phyloP scores from a whole-genome alignment of 2,113 vertebrate species.

The Callopanchax toddi region DNA sequence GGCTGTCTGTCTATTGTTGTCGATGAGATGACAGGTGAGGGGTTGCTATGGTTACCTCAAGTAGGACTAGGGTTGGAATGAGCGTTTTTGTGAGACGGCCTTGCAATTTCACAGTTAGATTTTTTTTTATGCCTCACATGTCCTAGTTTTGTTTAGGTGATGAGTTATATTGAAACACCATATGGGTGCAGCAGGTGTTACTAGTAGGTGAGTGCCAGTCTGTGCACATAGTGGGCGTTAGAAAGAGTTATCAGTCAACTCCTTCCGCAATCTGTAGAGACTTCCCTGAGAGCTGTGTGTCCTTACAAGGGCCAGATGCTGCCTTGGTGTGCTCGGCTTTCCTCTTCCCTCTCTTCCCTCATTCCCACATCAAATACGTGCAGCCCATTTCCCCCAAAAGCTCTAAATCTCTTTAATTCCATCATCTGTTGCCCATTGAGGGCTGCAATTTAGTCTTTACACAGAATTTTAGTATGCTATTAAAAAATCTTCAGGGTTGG shows the following conservation, averaged over 20 bases:
- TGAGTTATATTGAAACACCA: conserved; percentile 52
- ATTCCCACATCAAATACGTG: conserved; percentile 69
- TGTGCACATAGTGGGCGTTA: conserved; percentile 45
- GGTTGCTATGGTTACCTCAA: conserved; percentile 78
- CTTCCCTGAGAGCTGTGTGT: conserved; percentile 55
- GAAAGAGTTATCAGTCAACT: conserved; percentile 61
- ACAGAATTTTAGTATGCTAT: conserved; percentile 76
- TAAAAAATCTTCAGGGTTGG: conserved; percentile 71
- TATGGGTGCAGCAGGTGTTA: conserved; percentile 71
- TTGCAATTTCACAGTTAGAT: conserved; percentile 33
- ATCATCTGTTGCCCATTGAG: conserved; percentile 82
- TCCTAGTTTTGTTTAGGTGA: conserved; percentile 60
- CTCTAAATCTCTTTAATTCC: conserved; percentile 81
- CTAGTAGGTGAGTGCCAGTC: conserved; percentile 52
- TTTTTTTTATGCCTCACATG: conserved; percentile 34
- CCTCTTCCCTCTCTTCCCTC: conserved; percentile 58
- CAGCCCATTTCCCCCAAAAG: conserved; percentile 59
- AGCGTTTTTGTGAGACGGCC: conserved; percentile 35
- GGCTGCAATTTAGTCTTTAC: conserved; percentile 76
- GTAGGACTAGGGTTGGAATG: conserved; percentile 43
- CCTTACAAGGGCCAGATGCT: conserved; percentile 71
- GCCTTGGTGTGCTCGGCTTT: conserved; percentile 63
- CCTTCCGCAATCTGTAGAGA: conserved; percentile 51
- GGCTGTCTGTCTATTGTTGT: conserved; percentile 70
- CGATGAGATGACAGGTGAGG: conserved; percentile 71